Percentiles rank a stretch among this genome's conserved stretches.
Evolutionary conservation across 2,797 vertebrate genomes (phyloP).

Genomic region (Typhlichthys eigenmanni): DNA sequence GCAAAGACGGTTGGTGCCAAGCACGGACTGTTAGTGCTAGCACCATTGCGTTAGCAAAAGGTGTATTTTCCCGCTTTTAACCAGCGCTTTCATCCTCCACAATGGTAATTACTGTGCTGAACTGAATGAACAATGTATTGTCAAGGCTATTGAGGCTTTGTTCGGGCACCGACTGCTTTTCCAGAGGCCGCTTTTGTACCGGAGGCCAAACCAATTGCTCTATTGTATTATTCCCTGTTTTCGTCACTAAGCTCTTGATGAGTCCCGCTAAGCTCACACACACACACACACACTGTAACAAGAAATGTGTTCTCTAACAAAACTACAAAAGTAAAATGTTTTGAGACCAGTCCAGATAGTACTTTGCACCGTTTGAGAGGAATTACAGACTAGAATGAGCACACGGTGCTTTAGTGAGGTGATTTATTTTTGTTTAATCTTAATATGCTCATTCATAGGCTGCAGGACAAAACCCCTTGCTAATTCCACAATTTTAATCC

Average conservation of each 20-base stretch:
- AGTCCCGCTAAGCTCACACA: slow-evolving; percentile 13
- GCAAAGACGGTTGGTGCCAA: too few species aligned
- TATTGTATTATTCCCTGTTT: slow-evolving; percentile 17
- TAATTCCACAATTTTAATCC: slow-evolving; percentile 24
- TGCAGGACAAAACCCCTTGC: slow-evolving; percentile 31
- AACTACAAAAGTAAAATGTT: slow-evolving; percentile 10
- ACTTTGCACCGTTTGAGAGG: slow-evolving; percentile 21
- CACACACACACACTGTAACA: slow-evolving; percentile 11
- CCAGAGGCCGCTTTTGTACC: slow-evolving; percentile 23
- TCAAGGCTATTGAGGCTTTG: slow-evolving; percentile 14
- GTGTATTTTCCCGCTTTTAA: neutral
- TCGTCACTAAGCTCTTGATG: slow-evolving; percentile 23
- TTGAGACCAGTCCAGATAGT: neutral
- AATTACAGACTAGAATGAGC: slow-evolving; percentile 12
- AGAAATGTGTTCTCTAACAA: slow-evolving; percentile 18
- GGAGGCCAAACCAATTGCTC: slow-evolving; percentile 35
- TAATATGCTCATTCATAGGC: slow-evolving; percentile 23
- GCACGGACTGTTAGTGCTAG: too few species aligned
- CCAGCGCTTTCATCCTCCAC: slow-evolving; percentile 6
- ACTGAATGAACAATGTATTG: slow-evolving; percentile 16
- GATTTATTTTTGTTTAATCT: neutral
- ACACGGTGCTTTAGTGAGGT: neutral
- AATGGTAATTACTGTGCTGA: slow-evolving; percentile 16
- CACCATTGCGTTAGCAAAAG: too few species aligned
- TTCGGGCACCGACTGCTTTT: slow-evolving; percentile 22